These are phyloP conservation scores for Neelides folsomi DNA, from an alignment of 2,888 invertebrate genomes.

Conservation along the genomic window DNA sequence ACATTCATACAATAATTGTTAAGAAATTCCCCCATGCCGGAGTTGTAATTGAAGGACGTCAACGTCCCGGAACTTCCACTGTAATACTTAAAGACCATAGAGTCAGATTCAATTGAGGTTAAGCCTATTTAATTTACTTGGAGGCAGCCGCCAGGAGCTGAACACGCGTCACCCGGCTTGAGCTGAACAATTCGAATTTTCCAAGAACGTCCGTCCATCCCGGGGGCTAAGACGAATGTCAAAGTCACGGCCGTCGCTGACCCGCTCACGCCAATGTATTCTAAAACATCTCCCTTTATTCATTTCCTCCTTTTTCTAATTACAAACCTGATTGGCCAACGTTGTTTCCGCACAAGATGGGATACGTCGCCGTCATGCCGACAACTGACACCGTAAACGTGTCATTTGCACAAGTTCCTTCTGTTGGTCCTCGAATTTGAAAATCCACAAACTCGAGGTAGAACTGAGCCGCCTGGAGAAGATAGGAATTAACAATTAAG, in stretches of 20 bases:
- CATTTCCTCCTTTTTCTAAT: neutral
- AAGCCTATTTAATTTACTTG: conserved; percentile 13
- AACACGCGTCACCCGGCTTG: conserved; percentile 21
- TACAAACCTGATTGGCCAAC: conserved; percentile 53
- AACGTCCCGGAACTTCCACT: conserved; percentile 47
- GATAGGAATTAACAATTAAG: too few species aligned
- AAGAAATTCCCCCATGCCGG: conserved; percentile 22
- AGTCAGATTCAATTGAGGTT: neutral
- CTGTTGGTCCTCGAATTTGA: conserved; percentile 56
- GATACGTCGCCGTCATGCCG: conserved; percentile 46
- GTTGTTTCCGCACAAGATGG: conserved; percentile 64
- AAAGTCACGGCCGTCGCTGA: conserved; percentile 16
- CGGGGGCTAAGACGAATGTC: conserved; percentile 16
- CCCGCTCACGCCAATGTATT: conserved; percentile 8
- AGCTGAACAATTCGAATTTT: conserved; percentile 32
- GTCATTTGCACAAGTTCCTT: conserved; percentile 58
- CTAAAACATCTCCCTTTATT: conserved; percentile 1
- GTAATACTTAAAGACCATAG: conserved; percentile 47
- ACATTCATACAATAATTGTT: conserved; percentile 18
- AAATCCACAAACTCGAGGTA: conserved; percentile 64
- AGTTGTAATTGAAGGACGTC: conserved; percentile 56
- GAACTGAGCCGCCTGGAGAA: conserved; percentile 44
- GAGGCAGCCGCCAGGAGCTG: conserved; percentile 25
- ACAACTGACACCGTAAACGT: conserved; percentile 56
- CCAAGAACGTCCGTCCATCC: conserved; percentile 19